Evolutionary conservation across 2,797 vertebrate genomes (phyloP), one percentile per base, ranked within the genome.

Genomic region (Salarias fasciatus): DNA sequence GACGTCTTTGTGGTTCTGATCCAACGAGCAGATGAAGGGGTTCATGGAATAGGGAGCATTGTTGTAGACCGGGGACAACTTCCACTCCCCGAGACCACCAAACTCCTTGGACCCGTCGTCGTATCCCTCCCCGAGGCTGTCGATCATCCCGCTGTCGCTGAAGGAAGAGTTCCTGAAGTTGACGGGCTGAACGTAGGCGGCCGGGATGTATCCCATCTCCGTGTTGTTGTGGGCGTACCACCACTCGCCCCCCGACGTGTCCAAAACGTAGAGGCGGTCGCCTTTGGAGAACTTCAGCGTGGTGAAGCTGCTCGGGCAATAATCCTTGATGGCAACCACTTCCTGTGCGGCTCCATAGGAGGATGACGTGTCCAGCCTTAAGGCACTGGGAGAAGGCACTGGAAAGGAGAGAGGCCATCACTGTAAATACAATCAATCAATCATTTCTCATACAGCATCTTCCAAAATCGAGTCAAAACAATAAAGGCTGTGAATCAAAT

Each of bases 151-250:
- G 0, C 97, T 99, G 91, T 99, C 97, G 0, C 95, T 96, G n/a
- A 99, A 89, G 0, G 92, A 95, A 3, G 96, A 96, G 87, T 93
- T 92, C 35, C 95, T 93, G 84, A 92, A 90, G 86, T 87, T 92
- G 0, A 99, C 48, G 0, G 95, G 95, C 80, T 96, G 95, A 42
- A 99, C 97, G 0, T 98, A 95, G 46, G 96, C 95, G 0, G 98
- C 93, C 0, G 98, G 98, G 79, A 99, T 98, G 85, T 99, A 99
- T 5, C 98, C 98, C 95, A 99, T 99, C 76, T 98, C 98, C 0
- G 89, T 97, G 85, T 96, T 97, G 88, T 99, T 99, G 93, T 99
- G 98, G 0, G 97, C 97, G 0, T 99, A 99, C 98, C 98, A 99
- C 97, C 98, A 99, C 68, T 99, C 96, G 0, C 95, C 95, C 0